Evolutionary conservation across 2,888 invertebrate genomes (phyloP).

Genomic region (Lasioglossum pauxillum): DNA sequence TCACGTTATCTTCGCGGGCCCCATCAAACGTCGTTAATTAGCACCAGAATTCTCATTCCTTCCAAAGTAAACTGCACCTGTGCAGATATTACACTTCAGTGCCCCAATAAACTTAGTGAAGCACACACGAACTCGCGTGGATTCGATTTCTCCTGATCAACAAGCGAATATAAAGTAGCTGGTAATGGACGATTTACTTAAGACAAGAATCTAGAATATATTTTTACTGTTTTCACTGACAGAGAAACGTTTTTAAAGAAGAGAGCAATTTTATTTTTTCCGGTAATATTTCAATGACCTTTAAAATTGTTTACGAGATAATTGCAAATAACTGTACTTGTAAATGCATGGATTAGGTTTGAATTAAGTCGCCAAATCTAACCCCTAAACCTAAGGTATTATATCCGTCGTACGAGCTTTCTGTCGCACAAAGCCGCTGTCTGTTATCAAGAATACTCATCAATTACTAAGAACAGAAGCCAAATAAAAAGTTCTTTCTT

Average conservation of each 20-base stretch:
- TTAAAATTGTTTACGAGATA: too few species aligned
- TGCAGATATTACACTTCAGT: background rate
- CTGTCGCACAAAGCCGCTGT: too few species aligned
- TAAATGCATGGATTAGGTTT: too few species aligned
- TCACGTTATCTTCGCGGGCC: background rate
- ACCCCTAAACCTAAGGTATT: too few species aligned
- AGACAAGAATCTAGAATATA: background rate
- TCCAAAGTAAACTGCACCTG: background rate
- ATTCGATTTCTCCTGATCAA: constrained; percentile 1
- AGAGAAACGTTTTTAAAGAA: background rate
- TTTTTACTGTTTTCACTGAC: background rate
- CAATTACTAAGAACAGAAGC: too few species aligned
- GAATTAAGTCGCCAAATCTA: too few species aligned
- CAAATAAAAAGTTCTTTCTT: too few species aligned
- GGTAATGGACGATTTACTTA: background rate
- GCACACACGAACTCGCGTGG: background rate
- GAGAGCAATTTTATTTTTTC: background rate
- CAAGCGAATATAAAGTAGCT: constrained; percentile 4
- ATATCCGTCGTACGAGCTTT: too few species aligned
- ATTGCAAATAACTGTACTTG: too few species aligned
- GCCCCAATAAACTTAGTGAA: background rate
- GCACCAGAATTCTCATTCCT: background rate
- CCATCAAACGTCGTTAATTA: background rate
- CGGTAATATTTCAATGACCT: too few species aligned
- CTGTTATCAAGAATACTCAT: too few species aligned